Evolutionary conservation across 1,140 invertebrate species (phyloP), one percentile per base, ranked within the genome.

Genomic region (Eciton burchellii): DNA sequence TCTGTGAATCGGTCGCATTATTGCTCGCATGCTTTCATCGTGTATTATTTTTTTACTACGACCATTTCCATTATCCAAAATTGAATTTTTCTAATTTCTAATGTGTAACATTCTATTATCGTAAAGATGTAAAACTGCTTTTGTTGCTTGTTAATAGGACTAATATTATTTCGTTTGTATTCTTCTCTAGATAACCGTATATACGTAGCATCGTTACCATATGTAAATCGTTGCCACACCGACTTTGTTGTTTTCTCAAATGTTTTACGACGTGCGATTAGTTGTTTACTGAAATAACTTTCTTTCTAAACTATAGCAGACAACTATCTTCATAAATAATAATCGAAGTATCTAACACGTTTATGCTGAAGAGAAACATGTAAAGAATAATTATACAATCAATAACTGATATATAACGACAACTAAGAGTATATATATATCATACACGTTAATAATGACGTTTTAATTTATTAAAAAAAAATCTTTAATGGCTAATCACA

Each of bases 331-430:
- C 68, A 70, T 70, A 52, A 56, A 68, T 57, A 79, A 3, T 79
- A 70, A 56, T 43, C 63, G 63, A 76, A 70, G 60, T 19, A 54
- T 54, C 21, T 63, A 63, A 81, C 29, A 52, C 26, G 41, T 65
- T 63, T 68, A 82, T 70, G 24, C 47, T n/a, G 43, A 4, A n/a
- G 8, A n/a, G 29, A 56, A 52, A 60, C 43, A 83, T 83, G 14
- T 47, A 68, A 60, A 29, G 6, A 65, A 54, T 70, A 71, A 65
- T 84, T 56, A 72, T 84, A 52, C 60, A 65, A 14, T 84, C 41
- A 82, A 82, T 82, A 82, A 26, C 63, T 57, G 77, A 81, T 81
- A 72, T 59, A 60, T 62, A 54, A 81, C 57, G 77, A 59, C 26
- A 21, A 74, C 45, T 76, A 79, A 68, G 43, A 70, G 0, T 79